Percentiles rank a stretch among this genome's conserved stretches.
phyloP scores from a whole-genome alignment of 23 tunicate species.

The Phallusia fumigata region DNA sequence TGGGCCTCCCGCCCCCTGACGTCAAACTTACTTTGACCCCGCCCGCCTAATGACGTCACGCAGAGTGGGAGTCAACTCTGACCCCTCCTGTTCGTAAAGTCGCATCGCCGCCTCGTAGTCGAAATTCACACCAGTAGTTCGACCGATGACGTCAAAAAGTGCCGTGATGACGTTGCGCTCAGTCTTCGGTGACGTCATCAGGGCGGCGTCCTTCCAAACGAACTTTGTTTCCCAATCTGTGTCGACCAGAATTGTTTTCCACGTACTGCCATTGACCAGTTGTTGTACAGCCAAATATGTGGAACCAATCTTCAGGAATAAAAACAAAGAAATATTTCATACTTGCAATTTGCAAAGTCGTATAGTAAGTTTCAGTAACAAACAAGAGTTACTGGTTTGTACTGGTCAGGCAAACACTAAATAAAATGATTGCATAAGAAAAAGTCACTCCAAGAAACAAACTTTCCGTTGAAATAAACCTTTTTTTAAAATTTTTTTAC shows the following conservation, averaged over 20 bases:
- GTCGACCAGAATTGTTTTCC: conserved; percentile 61
- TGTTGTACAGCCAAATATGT: conserved; percentile 77
- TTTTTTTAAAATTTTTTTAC: no score
- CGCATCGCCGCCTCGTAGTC: conserved; percentile 56
- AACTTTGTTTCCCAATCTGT: conserved; percentile 90
- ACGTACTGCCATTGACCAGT: conserved; percentile 17
- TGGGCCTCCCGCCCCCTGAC: no score
- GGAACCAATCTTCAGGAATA: conserved; percentile 37
- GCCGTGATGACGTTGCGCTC: conserved; percentile 75
- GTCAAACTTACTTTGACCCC: neutral
- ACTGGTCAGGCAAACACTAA: no score
- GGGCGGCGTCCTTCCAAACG: conserved; percentile 57
- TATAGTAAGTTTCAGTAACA: no score
- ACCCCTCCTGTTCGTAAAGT: conserved; percentile 33
- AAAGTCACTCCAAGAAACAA: no score
- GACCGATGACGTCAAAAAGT: conserved; percentile 54
- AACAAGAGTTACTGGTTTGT: no score
- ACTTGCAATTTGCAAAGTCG: no score
- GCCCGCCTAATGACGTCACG: conserved; percentile 31
- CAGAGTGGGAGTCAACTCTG: conserved; percentile 26
- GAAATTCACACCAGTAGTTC: conserved; percentile 41
- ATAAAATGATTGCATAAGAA: no score
- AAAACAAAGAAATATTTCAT: no score
- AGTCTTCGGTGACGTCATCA: neutral
- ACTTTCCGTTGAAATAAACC: no score